Evolutionary conservation across 1,140 invertebrate species (phyloP), one percentile per base, ranked within the genome.

Genomic region (Triops longicaudatus): DNA sequence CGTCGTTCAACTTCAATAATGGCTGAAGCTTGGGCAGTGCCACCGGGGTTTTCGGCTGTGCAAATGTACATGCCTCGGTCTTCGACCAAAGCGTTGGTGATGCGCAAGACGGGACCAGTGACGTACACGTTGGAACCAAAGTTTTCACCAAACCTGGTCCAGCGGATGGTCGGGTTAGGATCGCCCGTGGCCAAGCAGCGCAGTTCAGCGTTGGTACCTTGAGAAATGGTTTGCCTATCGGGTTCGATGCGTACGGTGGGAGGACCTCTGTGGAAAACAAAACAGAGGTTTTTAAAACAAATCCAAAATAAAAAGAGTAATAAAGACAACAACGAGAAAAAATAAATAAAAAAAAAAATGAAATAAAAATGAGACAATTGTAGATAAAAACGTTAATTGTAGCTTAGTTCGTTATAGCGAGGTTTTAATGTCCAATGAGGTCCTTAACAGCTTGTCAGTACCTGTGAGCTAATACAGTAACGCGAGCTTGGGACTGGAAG

Each of bases 1-100:
- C 94, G 89, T 80, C 89, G 88, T 87, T 95, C 94, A 80, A 98
- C 91, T 84, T 95, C 92, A 50, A 98, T 86, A 80, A 89, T 88
- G 0, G 91, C 89, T 77, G 89, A 91, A n/a, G 87, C 87, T 81
- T 91, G 88, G 71, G 87, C 86, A 43, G 86, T 79, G 0, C 87
- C 86, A 72, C 83, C 85, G 27, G 82, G 73, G 81, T 86, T 90
- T 31, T 86, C 85, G 2, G 89, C 91, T 12, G 87, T 86, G 80
- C 94, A 97, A 9, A 91, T 83, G 81, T 96, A 97, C 43, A 87
- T 81, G 75, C 85, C 85, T 73, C 91, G 85, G 83, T 97, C 95
- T 17, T 86, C 86, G 28, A 93, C 86, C 80, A 88, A 88, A 0
- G 90, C 89, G 78, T 90, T 89, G 0, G 84, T 85, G 76, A 97